phyloP scores from a whole-genome alignment of 1,140 invertebrate species.

The Heliconius nattereri region DNA sequence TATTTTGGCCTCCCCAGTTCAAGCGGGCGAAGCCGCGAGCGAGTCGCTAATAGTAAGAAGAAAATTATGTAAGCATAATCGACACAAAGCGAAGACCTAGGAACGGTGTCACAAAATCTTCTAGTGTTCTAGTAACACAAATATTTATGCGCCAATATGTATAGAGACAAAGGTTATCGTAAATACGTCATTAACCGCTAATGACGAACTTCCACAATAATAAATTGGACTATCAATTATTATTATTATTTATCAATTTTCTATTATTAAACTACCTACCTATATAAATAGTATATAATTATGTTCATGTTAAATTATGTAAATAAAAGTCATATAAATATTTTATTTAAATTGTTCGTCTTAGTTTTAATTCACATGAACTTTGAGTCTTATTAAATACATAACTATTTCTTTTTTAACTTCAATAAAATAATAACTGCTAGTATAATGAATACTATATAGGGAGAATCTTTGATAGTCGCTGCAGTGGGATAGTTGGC shows the following conservation, averaged over 20 bases:
- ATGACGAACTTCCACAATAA: conserved; percentile 32
- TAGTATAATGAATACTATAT: too few species aligned
- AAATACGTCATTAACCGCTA: conserved; percentile 33
- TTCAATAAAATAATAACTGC: too few species aligned
- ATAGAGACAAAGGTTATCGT: conserved; percentile 38
- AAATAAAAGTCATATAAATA: too few species aligned
- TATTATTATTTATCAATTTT: neutral
- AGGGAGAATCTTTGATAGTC: too few species aligned
- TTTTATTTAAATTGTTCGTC: too few species aligned
- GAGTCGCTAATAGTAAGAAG: neutral
- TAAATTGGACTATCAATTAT: conserved; percentile 1
- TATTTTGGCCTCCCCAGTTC: too few species aligned
- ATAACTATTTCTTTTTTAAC: too few species aligned
- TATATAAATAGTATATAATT: neutral
- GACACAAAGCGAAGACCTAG: neutral
- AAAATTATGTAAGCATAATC: too few species aligned
- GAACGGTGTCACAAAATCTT: neutral
- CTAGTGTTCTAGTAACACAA: conserved; percentile 30
- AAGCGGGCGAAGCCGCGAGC: too few species aligned
- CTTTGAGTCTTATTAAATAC: neutral
- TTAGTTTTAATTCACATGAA: too few species aligned
- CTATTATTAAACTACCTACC: neutral
- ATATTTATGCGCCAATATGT: conserved; percentile 23
- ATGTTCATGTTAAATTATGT: neutral
- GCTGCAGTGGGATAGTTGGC: too few species aligned